Evolutionary conservation across 2,888 invertebrate species (phyloP).

Genomic region (Nephrotoma guestfalica): DNA sequence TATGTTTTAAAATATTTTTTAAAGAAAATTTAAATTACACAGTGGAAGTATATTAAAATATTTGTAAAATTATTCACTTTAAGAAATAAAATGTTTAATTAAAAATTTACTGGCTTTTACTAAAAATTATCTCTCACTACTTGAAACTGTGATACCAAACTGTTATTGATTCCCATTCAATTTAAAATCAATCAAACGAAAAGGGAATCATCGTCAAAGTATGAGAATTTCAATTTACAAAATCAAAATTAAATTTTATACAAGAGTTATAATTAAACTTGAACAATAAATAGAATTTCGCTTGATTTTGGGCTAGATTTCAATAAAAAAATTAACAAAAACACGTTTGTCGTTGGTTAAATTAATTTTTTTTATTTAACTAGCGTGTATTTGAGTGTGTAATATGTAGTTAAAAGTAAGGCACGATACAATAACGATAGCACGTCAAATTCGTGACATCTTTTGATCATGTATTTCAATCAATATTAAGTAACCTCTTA

Average conservation of each 20-base stretch:
- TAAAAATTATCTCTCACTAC: background rate
- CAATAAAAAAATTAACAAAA: background rate
- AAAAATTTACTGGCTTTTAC: background rate
- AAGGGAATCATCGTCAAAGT: background rate
- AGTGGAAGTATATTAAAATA: background rate
- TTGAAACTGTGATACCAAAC: background rate
- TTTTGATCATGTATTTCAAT: background rate
- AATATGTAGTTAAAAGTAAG: background rate
- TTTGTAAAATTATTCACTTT: background rate
- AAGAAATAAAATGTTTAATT: background rate
- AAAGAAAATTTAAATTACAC: background rate
- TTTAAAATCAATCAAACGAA: background rate
- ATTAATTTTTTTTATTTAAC: background rate
- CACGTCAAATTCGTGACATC: background rate
- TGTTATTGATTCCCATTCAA: background rate
- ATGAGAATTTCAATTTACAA: background rate
- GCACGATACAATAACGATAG: background rate
- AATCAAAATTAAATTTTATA: background rate
- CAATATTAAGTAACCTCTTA: background rate
- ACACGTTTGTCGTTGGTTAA: background rate
- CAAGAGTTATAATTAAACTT: background rate
- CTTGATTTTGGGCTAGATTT: background rate
- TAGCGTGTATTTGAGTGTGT: background rate
- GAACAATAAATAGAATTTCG: background rate
- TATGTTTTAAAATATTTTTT: background rate